Percentiles rank a stretch among this genome's conserved stretches.
These are phyloP conservation scores for Speoplatyrhinus poulsoni DNA, from an alignment of 2,113 vertebrate species.

Conservation along the genomic window DNA sequence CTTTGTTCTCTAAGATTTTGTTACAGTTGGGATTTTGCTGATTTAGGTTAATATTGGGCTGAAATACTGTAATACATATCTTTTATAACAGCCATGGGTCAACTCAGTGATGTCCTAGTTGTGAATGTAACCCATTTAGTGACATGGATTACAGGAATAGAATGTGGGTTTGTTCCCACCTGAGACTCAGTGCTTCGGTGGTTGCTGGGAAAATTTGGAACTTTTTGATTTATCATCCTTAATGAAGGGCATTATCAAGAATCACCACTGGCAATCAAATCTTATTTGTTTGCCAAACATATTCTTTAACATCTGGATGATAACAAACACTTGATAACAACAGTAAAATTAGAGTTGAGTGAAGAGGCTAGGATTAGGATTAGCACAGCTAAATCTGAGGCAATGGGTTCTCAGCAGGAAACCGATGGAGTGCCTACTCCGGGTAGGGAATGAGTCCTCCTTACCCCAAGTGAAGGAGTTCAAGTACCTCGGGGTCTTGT, in stretches of 20 bases:
- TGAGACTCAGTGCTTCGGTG: conserved; percentile 39
- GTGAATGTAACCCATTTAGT: conserved; percentile 70
- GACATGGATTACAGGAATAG: conserved; percentile 72
- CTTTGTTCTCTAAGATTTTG: not conserved
- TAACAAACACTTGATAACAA: too few species aligned
- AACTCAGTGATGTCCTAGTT: conserved; percentile 37
- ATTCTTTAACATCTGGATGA: too few species aligned
- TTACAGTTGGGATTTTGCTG: not conserved
- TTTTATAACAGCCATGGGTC: conserved; percentile 11
- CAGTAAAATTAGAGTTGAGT: too few species aligned
- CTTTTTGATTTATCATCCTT: conserved; percentile 13
- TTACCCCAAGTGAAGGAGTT: too few species aligned
- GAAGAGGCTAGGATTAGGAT: too few species aligned
- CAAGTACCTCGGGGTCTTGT: too few species aligned
- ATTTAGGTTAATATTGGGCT: not conserved
- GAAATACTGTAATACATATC: not conserved
- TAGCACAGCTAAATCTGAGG: too few species aligned
- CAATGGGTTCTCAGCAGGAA: too few species aligned
- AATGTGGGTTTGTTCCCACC: conserved; percentile 61
- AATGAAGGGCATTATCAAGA: not conserved
- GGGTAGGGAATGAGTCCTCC: too few species aligned
- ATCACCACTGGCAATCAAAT: conserved; percentile 1
- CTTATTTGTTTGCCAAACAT: not conserved
- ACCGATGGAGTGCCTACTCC: too few species aligned
- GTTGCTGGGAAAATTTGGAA: conserved; percentile 7